Base-by-base conservation (phyloP, 1,140 invertebrate species). In the Mizuhopecten yessoensis region DNA sequence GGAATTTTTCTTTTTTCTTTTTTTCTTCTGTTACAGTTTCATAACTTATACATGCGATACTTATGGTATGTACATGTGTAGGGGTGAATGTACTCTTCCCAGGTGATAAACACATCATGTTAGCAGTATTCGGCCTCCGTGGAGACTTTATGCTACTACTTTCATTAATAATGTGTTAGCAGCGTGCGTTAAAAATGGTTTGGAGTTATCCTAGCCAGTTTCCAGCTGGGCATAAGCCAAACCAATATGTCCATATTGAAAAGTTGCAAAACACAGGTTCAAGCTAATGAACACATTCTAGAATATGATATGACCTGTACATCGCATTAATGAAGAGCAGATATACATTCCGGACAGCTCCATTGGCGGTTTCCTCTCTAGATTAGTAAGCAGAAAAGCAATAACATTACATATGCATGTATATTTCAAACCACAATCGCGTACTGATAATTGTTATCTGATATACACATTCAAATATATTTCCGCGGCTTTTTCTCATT, bases 111-210 rank as follows among this genome's bases (percentile, higher is more conserved):
- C 23, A 29, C 57, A 75, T 75, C 57, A 29, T 9, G n/a, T 75
- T 29, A 75, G 29, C n/a, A 29, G n/a, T 5, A 75, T 29, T 3
- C 57, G n/a, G 17, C 57, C 57, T n/a, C 57, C n/a, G 5, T 9
- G 57, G 57, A 75, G 57, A 75, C 29, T 75, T 75, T n/a, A 75
- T 75, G 57, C 0, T 29, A 75, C n/a, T n/a, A n/a, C 57, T 75
- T 75, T n/a, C 57, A 75, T 75, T 75, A 75, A 75, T 29, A 75
- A 75, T 75, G 17, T 29, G 57, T 75, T 75, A 75, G 57, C 17
- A 75, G 23, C 29, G n/a, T 29, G n/a, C n/a, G n/a, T 5, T 75
- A 75, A 75, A 75, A 29, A 75, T 49, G 20, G 45, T 2, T 49
- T 49, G 11, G 45, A 49, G 20, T 49, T 49, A 49, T 17, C 45